These are phyloP conservation scores for Elymnias hypermnestra DNA, from an alignment of 1,140 invertebrate genomes.

Conservation along the genomic window DNA sequence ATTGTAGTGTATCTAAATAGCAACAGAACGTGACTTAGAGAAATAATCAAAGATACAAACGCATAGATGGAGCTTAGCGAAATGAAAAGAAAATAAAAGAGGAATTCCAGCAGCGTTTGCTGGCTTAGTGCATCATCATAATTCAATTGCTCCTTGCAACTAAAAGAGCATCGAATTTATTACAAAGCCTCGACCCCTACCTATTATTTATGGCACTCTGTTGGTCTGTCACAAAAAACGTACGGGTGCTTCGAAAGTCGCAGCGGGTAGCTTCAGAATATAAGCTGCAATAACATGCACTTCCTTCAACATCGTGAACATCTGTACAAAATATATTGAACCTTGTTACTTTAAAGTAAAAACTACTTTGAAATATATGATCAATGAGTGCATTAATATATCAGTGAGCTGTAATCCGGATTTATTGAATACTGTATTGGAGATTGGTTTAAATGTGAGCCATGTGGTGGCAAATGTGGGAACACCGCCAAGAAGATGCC, in stretches of 20 bases:
- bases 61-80: conserved; percentile 38
- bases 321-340: conserved; percentile 37
- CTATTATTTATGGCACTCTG: conserved; percentile 74
- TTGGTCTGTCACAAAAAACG: conserved; percentile 73
- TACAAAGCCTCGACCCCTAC: conserved; percentile 69
- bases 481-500: conserved; percentile 67
- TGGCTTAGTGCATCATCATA: conserved; percentile 72
- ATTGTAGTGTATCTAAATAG: conserved; percentile 46
- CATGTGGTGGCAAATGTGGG: conserved; percentile 72
- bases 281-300: conserved; percentile 74
- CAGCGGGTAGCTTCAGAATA: conserved; percentile 66
- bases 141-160: conserved; percentile 70
- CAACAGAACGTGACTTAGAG: conserved; percentile 47
- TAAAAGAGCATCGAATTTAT: conserved; percentile 74
- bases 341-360: conserved; percentile 34
- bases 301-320: conserved; percentile 56
- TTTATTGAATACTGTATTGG: conserved; percentile 60
- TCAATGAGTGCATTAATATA: conserved; percentile 30
- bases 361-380: conserved; percentile 32
- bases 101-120: conserved; percentile 54
- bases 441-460: conserved; percentile 60
- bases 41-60: conserved; percentile 52
- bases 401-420: conserved; percentile 62
- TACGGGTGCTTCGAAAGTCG: conserved; percentile 68
- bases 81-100: conserved; percentile 66